These are phyloP conservation scores for Nomada flava DNA, from an alignment of 2,888 invertebrate species.

Conservation along the genomic window DNA sequence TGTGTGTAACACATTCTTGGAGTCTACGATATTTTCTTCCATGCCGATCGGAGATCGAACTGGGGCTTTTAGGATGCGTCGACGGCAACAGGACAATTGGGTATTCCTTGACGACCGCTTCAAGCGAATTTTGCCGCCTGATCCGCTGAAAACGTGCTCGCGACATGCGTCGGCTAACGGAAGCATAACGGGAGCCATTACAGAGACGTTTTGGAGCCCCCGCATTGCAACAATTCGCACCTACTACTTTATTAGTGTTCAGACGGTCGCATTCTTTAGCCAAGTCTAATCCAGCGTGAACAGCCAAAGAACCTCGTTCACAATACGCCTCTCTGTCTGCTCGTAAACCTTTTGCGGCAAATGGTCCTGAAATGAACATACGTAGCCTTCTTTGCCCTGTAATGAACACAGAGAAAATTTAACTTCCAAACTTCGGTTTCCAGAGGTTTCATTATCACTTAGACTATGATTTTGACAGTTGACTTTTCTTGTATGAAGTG, in stretches of 20 bases:
- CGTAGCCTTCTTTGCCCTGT: too few species aligned
- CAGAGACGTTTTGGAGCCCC: constrained; percentile 14
- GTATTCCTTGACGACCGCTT: constrained; percentile 42
- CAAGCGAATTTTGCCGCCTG: constrained; percentile 16
- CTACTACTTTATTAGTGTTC: not conserved
- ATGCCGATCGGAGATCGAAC: not conserved
- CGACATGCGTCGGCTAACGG: constrained; percentile 21
- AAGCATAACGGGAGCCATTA: constrained; percentile 37
- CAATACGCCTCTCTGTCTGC: not conserved
- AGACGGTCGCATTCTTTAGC: not conserved
- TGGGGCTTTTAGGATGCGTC: not conserved
- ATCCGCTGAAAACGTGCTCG: constrained; percentile 34
- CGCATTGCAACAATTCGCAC: not conserved
- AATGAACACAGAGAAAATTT: too few species aligned
- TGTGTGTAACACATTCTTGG: not conserved
- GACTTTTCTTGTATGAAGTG: too few species aligned
- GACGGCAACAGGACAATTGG: constrained; percentile 43
- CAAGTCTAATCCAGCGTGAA: constrained; percentile 10
- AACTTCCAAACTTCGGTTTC: too few species aligned
- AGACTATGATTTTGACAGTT: too few species aligned
- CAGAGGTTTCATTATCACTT: too few species aligned
- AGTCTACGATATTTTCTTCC: not conserved
- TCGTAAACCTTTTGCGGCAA: not conserved
- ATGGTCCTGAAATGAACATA: not conserved
- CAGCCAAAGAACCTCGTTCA: not conserved